Evolutionary conservation across 2,888 invertebrate genomes (phyloP).

Genomic region (Pollenia griseotomentosa): DNA sequence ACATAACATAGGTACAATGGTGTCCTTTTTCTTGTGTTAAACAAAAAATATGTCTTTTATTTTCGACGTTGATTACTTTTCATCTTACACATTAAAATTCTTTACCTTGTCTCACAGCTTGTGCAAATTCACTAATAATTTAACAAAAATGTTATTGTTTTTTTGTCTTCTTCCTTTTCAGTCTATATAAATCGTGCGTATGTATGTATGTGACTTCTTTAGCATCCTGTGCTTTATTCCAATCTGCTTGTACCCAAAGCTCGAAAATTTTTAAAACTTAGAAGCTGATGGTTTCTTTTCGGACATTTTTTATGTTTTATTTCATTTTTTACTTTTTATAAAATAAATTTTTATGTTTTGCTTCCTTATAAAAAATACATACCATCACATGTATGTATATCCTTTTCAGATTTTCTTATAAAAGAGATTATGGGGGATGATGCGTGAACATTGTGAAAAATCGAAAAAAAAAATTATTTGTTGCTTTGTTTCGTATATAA

Average conservation of each 20-base stretch:
- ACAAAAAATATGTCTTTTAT: too few relatives aligned
- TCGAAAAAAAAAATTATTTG: constrained; percentile 19
- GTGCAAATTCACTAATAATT: constrained; percentile 5
- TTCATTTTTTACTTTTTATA: constrained; percentile 24
- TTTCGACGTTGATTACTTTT: too few relatives aligned
- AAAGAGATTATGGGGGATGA: constrained; percentile 61
- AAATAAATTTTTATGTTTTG: constrained; percentile 32
- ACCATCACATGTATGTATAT: constrained; percentile 58
- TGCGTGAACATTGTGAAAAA: constrained; percentile 64
- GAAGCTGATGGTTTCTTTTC: neutral
- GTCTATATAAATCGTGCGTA: constrained; percentile 26
- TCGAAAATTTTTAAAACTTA: constrained; percentile 35
- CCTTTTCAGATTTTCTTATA: constrained; percentile 45
- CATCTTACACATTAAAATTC: neutral
- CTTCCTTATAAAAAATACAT: constrained; percentile 56
- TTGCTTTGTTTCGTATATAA: neutral
- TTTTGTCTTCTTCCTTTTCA: constrained; percentile 4
- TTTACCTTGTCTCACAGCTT: constrained; percentile 17
- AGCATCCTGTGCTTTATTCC: constrained; percentile 33
- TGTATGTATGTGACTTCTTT: constrained; percentile 21
- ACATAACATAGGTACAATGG: too few relatives aligned
- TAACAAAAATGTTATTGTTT: neutral
- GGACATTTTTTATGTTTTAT: constrained; percentile 11
- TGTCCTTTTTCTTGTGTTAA: too few relatives aligned
- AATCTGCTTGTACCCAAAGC: constrained; percentile 4